Percentiles rank a stretch among this genome's conserved stretches.
Conservation (phyloP, 2,113 vertebrate species). For the Microcebus jonahi region DNA sequence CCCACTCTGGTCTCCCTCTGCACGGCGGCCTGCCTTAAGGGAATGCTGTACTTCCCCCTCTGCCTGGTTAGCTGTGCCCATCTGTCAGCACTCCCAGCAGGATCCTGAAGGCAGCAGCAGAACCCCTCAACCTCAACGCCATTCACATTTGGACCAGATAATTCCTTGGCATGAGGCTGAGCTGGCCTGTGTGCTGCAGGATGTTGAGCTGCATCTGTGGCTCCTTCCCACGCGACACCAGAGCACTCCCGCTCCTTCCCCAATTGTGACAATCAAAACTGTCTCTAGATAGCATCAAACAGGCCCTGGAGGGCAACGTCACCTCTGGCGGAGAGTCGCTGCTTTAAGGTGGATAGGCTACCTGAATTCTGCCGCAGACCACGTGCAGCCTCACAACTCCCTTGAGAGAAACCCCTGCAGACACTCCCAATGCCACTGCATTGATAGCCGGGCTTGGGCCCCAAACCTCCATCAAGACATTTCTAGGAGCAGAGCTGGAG, state of each 20-base stretch:
- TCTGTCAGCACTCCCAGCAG: neutral
- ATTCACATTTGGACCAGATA: neutral
- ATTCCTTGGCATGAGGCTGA: neutral
- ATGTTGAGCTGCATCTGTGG: neutral
- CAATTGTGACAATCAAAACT: neutral
- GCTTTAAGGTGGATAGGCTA: neutral
- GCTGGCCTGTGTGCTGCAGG: no score
- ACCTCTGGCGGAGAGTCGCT: neutral
- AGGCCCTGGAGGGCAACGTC: no score
- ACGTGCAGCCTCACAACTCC: neutral
- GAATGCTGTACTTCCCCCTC: neutral
- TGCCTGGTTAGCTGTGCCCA: no score
- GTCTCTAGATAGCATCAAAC: neutral
- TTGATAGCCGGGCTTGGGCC: neutral
- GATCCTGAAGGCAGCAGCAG: neutral
- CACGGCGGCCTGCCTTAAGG: neutral
- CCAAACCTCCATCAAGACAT: neutral
- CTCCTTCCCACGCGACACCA: no score
- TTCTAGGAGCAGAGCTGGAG: neutral
- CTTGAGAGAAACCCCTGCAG: neutral
- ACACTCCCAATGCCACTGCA: fast-evolving
- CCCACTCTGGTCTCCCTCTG: neutral
- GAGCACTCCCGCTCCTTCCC: neutral
- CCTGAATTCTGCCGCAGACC: neutral
- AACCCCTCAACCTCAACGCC: neutral